Evolutionary conservation across 1,140 invertebrate species (phyloP).

Genomic region (Nephila pilipes): DNA sequence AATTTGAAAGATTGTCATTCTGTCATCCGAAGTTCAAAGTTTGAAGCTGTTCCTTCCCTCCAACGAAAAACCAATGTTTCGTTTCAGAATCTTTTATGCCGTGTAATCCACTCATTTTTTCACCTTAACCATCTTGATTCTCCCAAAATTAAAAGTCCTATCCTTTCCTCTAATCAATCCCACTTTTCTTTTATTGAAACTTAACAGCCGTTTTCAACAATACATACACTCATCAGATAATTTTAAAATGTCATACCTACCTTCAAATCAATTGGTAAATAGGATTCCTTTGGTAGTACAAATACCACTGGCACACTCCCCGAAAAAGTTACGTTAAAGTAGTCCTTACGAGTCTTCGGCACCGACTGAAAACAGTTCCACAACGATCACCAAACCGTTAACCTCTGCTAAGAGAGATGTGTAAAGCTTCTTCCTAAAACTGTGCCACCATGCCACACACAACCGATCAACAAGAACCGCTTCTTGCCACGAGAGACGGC

Average conservation of each 20-base stretch:
- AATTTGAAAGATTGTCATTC: no score
- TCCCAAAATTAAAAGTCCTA: no score
- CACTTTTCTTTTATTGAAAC: no score
- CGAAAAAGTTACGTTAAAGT: neutral
- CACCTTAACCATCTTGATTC: no score
- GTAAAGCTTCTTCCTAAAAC: slow-evolving; percentile 3
- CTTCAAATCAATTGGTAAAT: neutral
- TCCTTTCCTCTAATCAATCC: no score
- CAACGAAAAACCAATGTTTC: no score
- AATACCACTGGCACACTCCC: slow-evolving; percentile 4
- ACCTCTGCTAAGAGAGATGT: neutral
- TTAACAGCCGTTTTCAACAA: no score
- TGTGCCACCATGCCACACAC: slow-evolving; percentile 63
- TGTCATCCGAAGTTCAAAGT: no score
- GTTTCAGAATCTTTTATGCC: no score
- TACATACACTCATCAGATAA: no score
- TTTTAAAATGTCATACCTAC: neutral
- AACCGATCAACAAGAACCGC: slow-evolving; percentile 48
- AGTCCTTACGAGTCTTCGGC: slow-evolving; percentile 26
- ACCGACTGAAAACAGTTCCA: neutral
- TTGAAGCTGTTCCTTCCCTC: no score
- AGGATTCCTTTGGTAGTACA: neutral
- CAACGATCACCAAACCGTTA: neutral
- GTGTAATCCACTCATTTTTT: no score
- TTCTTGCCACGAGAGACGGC: neutral